These are phyloP conservation scores for Andricus quercusramuli DNA, from an alignment of 2,888 invertebrate genomes.

Conservation along the genomic window DNA sequence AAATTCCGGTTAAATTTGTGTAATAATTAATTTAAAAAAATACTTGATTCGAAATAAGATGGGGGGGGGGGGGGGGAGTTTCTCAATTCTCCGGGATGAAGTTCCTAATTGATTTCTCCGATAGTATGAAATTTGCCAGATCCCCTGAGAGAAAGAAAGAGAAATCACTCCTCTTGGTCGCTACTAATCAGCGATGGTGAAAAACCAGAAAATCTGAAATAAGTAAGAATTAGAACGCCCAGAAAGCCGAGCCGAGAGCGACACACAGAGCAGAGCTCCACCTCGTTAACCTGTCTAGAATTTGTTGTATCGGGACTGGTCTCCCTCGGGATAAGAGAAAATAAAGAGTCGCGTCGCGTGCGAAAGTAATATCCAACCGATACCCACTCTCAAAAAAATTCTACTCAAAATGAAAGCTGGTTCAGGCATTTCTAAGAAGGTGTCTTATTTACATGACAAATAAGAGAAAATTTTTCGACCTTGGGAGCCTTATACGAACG, in stretches of 20 bases:
- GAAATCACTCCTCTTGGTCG: constrained; percentile 6
- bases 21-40: neutral
- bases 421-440: too few relatives aligned
- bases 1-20: too few relatives aligned
- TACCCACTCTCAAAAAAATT: too few relatives aligned
- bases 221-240: constrained; percentile 28
- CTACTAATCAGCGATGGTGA: neutral
- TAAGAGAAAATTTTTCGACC: neutral
- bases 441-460: too few relatives aligned
- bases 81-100: neutral
- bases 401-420: too few relatives aligned
- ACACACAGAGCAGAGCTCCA: neutral
- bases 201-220: constrained; percentile 5
- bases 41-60: neutral
- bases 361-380: too few relatives aligned
- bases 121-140: neutral
- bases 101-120: neutral
- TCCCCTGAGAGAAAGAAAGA: constrained; percentile 24
- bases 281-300: constrained; percentile 20
- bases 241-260: neutral
- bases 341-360: neutral
- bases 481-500: neutral
- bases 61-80: neutral
- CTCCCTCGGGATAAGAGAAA: constrained; percentile 21
- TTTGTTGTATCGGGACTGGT: neutral